Percentiles rank a stretch among this genome's conserved stretches.
These are phyloP conservation scores for Rhagonycha lutea DNA, from an alignment of 2,888 invertebrate species.

Conservation along the genomic window DNA sequence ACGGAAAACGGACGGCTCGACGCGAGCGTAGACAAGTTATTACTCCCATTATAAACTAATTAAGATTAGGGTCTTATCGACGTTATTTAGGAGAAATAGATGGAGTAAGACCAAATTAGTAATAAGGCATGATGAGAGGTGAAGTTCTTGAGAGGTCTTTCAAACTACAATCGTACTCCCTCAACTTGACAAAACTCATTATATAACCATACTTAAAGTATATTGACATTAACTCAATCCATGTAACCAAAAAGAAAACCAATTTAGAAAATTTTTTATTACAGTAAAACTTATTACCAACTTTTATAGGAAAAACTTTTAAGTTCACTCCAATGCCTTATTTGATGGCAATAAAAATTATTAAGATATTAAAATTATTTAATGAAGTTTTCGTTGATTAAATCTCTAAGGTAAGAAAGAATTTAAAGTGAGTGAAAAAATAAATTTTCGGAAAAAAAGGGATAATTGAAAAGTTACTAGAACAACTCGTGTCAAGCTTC, in stretches of 20 bases:
- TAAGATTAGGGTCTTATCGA: conserved; percentile 26
- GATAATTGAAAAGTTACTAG: neutral
- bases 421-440: conserved; percentile 25
- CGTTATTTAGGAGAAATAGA: conserved; percentile 24
- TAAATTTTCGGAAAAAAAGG: conserved; percentile 2
- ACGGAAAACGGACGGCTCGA: conserved; percentile 22
- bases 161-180: conserved; percentile 23
- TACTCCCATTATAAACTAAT: conserved; percentile 25
- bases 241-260: neutral
- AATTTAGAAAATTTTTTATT: conserved; percentile 1
- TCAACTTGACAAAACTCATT: conserved; percentile 16
- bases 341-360: neutral
- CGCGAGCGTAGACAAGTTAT: conserved; percentile 19
- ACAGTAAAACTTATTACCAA: neutral
- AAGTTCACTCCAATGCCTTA: neutral
- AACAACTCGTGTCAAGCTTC: neutral
- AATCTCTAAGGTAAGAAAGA: neutral
- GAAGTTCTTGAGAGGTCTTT: conserved; percentile 25
- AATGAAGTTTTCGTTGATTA: neutral
- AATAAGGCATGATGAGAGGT: conserved; percentile 21
- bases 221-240: neutral
- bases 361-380: neutral
- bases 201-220: conserved; percentile 12
- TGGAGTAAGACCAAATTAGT: conserved; percentile 27
- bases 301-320: neutral